Evolutionary conservation across 2,888 invertebrate genomes (phyloP), one percentile per base, ranked within the genome.

Genomic region (Cataglyphis cursor): DNA sequence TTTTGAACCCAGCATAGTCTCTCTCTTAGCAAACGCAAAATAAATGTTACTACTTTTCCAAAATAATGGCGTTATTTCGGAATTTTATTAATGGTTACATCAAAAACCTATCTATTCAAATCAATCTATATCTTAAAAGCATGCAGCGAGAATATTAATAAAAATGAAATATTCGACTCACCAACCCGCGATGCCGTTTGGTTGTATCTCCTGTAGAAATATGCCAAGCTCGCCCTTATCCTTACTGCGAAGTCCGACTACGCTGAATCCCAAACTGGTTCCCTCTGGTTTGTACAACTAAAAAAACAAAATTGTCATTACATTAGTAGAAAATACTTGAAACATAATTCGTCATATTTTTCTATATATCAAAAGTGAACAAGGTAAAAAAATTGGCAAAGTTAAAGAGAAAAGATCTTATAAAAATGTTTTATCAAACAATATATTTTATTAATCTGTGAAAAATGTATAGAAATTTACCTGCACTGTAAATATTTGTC

Each of bases 231-330:
- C 96, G n/a, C 96, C 96, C 89, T 96, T 95, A 88, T 96, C 96
- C 91, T 96, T 96, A 88, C 96, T 96, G 82, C 96, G 95, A 73
- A 97, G 94, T 5, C 96, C 97, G 91, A 96, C 96, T 88, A 96
- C 97, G 94, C 96, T 97, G 96, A 97, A 97, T 87, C 96, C 97
- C 91, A 97, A 96, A 93, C 97, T 98, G 92, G 94, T 95, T 87
- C 95, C 96, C 93, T 96, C 96, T 0, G 96, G 96, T 92, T 97
- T 97, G 92, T 95, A 96, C 61, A 97, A 93, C 95, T 96, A 88
- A 90, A 35, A 24, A 44, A 73, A 59, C 9, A 12, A 38, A 57
- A 41, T 41, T 4, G 8, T 65, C 9, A 8, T 4, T 31, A 51
- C 51, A 44, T 59, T 8, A 70, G 15, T 12, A 15, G 2, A 12